phyloP scores from a whole-genome alignment of 53 echinoderm and acorn worm genomes.

The Crossaster papposus region DNA sequence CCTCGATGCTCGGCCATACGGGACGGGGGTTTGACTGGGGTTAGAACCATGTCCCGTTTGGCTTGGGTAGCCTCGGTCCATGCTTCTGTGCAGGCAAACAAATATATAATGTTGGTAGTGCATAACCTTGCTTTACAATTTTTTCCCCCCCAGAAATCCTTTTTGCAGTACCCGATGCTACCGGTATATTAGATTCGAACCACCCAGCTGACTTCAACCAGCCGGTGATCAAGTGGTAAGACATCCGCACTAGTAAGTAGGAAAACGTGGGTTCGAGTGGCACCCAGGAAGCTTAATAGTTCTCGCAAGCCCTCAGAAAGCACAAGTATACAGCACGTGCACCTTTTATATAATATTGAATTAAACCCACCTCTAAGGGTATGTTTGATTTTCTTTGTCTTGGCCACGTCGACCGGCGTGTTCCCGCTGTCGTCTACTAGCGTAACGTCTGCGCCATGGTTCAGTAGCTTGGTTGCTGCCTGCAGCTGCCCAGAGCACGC shows the following conservation, averaged over 20 bases:
- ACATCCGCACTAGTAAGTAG: too few species aligned
- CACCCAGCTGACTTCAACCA: too few species aligned
- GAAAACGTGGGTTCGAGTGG: too few species aligned
- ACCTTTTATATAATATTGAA: not conserved
- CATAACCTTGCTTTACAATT: too few species aligned
- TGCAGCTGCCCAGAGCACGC: constrained; percentile 77
- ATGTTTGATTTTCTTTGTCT: constrained; percentile 80
- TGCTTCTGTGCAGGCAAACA: constrained; percentile 67
- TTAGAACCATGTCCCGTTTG: constrained; percentile 73
- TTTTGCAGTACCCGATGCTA: too few species aligned
- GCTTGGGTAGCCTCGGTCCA: constrained; percentile 89
- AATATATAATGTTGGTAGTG: not conserved
- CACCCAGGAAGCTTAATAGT: too few species aligned
- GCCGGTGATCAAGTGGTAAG: too few species aligned
- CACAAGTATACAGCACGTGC: not conserved
- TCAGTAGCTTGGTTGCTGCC: constrained; percentile 76
- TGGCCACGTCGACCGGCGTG: constrained; percentile 90
- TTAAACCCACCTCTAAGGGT: constrained; percentile 75
- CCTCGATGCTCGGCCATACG: constrained; percentile 54
- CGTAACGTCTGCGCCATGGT: constrained; percentile 87
- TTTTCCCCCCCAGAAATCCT: too few species aligned
- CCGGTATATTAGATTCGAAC: too few species aligned
- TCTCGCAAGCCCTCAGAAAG: not conserved
- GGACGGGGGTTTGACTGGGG: constrained; percentile 96
- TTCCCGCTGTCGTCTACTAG: constrained; percentile 96